Percentiles rank a stretch among this genome's conserved stretches.
These are phyloP conservation scores for Corynorhinus townsendii DNA, from an alignment of 2,113 vertebrate genomes.

Conservation along the genomic window DNA sequence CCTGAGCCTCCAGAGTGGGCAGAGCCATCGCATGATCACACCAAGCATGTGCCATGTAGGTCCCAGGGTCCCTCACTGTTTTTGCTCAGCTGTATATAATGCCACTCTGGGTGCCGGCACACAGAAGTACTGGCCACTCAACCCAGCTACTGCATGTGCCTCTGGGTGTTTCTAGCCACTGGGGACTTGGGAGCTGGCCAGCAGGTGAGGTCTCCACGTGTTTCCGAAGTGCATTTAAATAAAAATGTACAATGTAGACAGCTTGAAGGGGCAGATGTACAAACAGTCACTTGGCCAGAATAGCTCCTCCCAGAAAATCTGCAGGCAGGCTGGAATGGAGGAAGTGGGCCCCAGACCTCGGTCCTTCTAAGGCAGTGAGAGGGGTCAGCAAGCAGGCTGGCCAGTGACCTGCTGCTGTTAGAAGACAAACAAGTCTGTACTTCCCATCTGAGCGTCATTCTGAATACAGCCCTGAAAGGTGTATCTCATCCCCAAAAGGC, in stretches of 20 bases:
- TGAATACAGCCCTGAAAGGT: background rate
- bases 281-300: accelerated
- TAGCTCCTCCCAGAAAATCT: background rate
- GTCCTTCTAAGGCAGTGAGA: accelerated
- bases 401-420: accelerated
- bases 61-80: background rate
- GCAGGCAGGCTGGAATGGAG: background rate
- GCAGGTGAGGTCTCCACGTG: background rate
- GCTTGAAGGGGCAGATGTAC: background rate
- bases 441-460: background rate
- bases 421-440: background rate
- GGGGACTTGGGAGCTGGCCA: background rate
- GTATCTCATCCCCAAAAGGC: background rate
- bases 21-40: accelerated
- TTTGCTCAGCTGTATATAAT: too few relatives aligned
- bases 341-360: background rate
- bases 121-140: background rate
- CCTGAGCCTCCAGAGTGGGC: background rate
- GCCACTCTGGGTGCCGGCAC: accelerated
- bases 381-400: background rate
- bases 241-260: background rate
- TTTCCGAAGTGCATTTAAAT: background rate
- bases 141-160: too few relatives aligned
- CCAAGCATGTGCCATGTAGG: accelerated
- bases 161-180: background rate